These are phyloP conservation scores for Calameuta idolon DNA, from an alignment of 2,888 invertebrate species.

Conservation along the genomic window DNA sequence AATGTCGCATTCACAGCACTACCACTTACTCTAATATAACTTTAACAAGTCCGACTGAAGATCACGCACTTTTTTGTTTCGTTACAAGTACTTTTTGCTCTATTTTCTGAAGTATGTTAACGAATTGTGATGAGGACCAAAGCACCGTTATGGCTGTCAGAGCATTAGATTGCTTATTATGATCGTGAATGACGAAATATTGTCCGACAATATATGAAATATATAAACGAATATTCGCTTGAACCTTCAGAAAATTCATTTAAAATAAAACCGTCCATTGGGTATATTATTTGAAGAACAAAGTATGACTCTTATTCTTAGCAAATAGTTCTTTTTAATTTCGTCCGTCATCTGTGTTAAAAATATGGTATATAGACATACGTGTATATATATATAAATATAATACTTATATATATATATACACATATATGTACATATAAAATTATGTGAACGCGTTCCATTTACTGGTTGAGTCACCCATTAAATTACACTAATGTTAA, in stretches of 20 bases:
- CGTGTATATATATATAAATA: too few species aligned
- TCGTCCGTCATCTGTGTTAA: not conserved
- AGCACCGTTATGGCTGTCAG: not conserved
- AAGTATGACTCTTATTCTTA: too few species aligned
- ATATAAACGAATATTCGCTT: not conserved
- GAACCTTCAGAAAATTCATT: not conserved
- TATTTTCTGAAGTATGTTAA: not conserved
- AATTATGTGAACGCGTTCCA: too few species aligned
- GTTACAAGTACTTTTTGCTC: not conserved
- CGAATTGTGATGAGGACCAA: not conserved
- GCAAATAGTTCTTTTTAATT: not conserved
- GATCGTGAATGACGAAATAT: not conserved
- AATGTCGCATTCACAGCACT: slow-evolving; percentile 13
- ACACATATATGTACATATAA: too few species aligned
- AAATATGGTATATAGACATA: too few species aligned
- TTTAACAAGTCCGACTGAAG: not conserved
- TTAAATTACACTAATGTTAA: not conserved
- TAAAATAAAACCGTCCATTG: not conserved
- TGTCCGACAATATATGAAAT: not conserved
- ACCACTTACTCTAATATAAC: not conserved
- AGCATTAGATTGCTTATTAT: not conserved
- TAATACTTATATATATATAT: too few species aligned
- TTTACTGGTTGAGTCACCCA: too few species aligned
- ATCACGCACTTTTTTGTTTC: not conserved
- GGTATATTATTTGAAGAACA: not conserved